These are phyloP conservation scores for Nomada hirtipes DNA, from an alignment of 2,888 invertebrate species.

Conservation along the genomic window DNA sequence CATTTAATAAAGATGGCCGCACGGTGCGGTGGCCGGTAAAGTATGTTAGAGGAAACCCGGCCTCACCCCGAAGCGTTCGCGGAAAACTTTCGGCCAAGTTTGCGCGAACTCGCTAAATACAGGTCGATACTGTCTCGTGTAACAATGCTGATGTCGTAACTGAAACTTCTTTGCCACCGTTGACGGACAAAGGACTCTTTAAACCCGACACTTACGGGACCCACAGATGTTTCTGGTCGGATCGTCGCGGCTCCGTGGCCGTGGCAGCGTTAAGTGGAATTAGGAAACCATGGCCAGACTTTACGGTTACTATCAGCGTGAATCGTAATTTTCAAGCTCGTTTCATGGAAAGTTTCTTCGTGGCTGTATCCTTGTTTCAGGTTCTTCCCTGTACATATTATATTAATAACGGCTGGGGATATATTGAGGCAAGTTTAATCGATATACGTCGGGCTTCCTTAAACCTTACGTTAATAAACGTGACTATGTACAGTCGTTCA, in stretches of 20 bases:
- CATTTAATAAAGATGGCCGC: slow-evolving; percentile 31
- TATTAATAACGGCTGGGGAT: slow-evolving; percentile 19
- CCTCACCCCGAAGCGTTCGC: slow-evolving; percentile 21
- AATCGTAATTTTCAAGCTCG: slow-evolving; percentile 32
- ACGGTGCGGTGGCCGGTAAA: slow-evolving; percentile 6
- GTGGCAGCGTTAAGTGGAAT: slow-evolving; percentile 48
- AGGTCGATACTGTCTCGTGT: slow-evolving; percentile 5
- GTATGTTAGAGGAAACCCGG: not conserved
- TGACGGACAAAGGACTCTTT: slow-evolving; percentile 40
- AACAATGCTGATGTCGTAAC: slow-evolving; percentile 60
- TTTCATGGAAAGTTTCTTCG: not conserved
- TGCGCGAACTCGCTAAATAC: slow-evolving; percentile 32
- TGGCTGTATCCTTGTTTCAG: not conserved
- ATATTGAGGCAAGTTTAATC: slow-evolving; percentile 15
- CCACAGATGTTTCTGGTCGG: slow-evolving; percentile 38
- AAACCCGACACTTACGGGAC: slow-evolving; percentile 37
- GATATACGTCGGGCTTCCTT: slow-evolving; percentile 6
- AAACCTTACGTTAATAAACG: not conserved
- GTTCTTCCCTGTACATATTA: not conserved
- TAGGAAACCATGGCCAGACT: slow-evolving; percentile 34
- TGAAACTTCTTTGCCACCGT: slow-evolving; percentile 34
- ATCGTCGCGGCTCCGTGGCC: slow-evolving; percentile 12
- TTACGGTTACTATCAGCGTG: slow-evolving; percentile 35
- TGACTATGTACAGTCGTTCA: no score
- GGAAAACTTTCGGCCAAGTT: slow-evolving; percentile 55